Conservation (phyloP, 2,797 vertebrate genomes). For the Apogon talboti region DNA sequence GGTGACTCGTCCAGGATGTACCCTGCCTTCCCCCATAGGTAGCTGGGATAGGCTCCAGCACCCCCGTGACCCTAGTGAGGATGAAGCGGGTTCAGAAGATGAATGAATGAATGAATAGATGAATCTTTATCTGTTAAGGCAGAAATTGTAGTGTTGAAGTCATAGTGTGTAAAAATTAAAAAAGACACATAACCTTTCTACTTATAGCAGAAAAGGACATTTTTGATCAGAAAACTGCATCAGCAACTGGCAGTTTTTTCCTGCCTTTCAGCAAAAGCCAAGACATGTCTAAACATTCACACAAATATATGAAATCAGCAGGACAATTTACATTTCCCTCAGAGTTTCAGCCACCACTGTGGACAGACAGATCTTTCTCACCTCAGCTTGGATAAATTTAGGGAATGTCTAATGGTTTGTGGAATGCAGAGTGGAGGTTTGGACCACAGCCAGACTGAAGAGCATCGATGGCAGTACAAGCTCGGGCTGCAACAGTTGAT, state of each 20-base stretch:
- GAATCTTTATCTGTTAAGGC: not conserved
- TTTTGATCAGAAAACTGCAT: not conserved
- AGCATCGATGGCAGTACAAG: not conserved
- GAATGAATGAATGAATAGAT: too few species aligned
- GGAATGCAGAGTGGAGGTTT: not conserved
- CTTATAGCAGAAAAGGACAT: not conserved
- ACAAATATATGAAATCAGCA: not conserved
- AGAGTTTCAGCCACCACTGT: not conserved
- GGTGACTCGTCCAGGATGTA: too few species aligned
- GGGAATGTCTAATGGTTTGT: constrained; percentile 11
- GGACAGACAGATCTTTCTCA: constrained; percentile 1
- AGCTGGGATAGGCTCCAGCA: too few species aligned
- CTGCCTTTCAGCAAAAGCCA: not conserved
- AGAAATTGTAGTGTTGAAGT: not conserved
- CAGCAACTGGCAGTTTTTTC: not conserved
- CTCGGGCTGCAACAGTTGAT: constrained; percentile 13
- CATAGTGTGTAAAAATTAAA: too few species aligned
- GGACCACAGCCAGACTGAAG: constrained; percentile 12
- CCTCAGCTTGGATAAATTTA: constrained; percentile 1
- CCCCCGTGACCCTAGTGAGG: too few species aligned
- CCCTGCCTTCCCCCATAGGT: too few species aligned
- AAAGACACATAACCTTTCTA: too few species aligned
- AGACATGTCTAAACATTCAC: not conserved
- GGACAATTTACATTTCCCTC: not conserved
- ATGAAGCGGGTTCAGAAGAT: too few species aligned